A percentile compares a stretch with the other conserved stretches of the same genome.
These are phyloP conservation scores for Poeciliopsis gracilis DNA, from an alignment of 2,797 vertebrate species.

Conservation along the genomic window DNA sequence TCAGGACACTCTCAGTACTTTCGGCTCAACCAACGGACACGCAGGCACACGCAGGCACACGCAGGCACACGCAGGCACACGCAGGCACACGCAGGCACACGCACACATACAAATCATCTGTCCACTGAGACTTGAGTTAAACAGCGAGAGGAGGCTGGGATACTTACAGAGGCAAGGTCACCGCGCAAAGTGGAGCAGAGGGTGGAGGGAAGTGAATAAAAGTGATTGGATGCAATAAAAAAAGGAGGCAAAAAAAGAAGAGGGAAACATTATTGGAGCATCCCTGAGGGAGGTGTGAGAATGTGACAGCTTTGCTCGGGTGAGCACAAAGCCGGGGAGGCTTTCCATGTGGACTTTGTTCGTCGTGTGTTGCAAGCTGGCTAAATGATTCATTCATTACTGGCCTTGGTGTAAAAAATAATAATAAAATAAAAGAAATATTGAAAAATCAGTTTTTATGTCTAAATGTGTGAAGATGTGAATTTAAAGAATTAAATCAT, in stretches of 20 bases:
- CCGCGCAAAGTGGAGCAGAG: slow-evolving; percentile 70
- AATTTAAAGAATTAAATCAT: slow-evolving; percentile 44
- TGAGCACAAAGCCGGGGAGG: slow-evolving; percentile 4
- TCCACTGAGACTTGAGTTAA: slow-evolving; percentile 39
- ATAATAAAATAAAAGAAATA: too few relatives aligned
- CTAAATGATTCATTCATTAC: slow-evolving; percentile 65
- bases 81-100: slow-evolving; percentile 1
- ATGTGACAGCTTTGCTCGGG: slow-evolving; percentile 48
- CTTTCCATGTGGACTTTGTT: slow-evolving; percentile 9
- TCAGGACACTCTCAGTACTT: slow-evolving; percentile 19
- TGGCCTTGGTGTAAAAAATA: slow-evolving; percentile 43
- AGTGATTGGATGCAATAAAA: slow-evolving; percentile 73
- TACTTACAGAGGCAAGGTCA: slow-evolving; percentile 80
- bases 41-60: slow-evolving; percentile 4
- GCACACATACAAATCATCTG: slow-evolving; percentile 8
- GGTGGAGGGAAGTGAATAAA: slow-evolving; percentile 73
- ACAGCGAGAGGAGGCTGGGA: slow-evolving; percentile 54
- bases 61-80: slow-evolving; percentile 6
- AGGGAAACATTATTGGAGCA: slow-evolving; percentile 69
- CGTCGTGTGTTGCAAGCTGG: slow-evolving; percentile 45
- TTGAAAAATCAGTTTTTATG: slow-evolving; percentile 7
- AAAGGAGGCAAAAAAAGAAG: slow-evolving; percentile 70
- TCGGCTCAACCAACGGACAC: slow-evolving; percentile 6
- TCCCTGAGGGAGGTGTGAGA: slow-evolving; percentile 40
- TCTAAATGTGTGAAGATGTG: slow-evolving; percentile 42